phyloP scores from a whole-genome alignment of 2,888 invertebrate genomes.

The Caenorhabditis zanzibari region DNA sequence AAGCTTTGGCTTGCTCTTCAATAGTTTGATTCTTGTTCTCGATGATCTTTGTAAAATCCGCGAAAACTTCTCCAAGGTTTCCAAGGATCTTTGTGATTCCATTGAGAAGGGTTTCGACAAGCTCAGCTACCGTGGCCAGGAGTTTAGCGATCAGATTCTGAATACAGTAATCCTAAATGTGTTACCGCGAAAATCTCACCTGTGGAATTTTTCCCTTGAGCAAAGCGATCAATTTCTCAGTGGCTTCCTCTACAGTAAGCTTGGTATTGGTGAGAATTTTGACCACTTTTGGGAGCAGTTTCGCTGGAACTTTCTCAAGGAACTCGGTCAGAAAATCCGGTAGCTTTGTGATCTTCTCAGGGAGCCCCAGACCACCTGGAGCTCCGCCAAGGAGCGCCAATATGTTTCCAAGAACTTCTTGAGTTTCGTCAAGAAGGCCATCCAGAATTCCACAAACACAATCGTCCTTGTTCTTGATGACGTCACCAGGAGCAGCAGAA shows the following conservation, averaged over 20 bases:
- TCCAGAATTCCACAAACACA: conserved; percentile 9
- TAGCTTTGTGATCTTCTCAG: neutral
- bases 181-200: neutral
- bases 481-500: neutral
- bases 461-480: neutral
- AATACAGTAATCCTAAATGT: neutral
- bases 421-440: neutral
- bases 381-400: neutral
- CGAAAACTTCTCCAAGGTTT: neutral
- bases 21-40: neutral
- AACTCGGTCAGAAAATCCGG: neutral
- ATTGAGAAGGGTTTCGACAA: neutral
- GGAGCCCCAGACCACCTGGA: neutral
- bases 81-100: neutral
- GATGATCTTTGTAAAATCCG: neutral
- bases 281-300: neutral
- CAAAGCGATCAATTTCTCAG: neutral
- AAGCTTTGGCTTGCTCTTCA: neutral
- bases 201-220: neutral
- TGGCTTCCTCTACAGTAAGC: neutral
- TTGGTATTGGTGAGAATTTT: neutral
- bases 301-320: neutral
- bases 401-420: neutral
- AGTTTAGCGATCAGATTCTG: neutral
- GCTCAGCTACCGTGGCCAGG: neutral